Evolutionary conservation across 2,888 invertebrate species (phyloP).

Genomic region (Dasysyrphus albostriatus): DNA sequence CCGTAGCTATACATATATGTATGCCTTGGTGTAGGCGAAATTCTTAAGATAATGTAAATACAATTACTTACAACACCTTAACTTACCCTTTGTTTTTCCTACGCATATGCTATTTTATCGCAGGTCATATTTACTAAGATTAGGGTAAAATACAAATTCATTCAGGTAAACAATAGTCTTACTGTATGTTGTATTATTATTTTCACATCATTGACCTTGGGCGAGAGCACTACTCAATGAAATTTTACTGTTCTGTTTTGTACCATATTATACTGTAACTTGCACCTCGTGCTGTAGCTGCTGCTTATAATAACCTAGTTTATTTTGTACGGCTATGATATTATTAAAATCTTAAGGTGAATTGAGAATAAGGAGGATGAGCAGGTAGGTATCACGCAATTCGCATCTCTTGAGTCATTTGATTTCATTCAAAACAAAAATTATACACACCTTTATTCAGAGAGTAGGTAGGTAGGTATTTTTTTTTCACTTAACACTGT

Average conservation of each 20-base stretch:
- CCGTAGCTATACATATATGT: no score
- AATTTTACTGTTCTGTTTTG: constrained; percentile 9
- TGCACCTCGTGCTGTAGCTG: constrained; percentile 19
- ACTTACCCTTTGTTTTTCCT: background rate
- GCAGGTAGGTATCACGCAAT: background rate
- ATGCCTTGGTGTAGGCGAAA: no score
- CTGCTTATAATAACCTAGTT: constrained; percentile 18
- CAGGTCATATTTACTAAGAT: background rate
- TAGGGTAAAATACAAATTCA: background rate
- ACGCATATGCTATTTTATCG: background rate
- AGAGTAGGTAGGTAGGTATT: background rate
- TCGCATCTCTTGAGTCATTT: constrained; percentile 3
- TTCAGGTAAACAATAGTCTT: background rate
- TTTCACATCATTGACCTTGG: constrained; percentile 29
- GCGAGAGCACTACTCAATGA: constrained; percentile 21
- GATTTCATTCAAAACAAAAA: constrained; percentile 29
- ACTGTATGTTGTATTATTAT: background rate
- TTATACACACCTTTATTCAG: constrained; percentile 22
- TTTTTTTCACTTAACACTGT: background rate
- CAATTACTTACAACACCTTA: no score
- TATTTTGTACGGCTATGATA: background rate
- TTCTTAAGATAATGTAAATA: no score
- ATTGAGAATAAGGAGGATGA: background rate
- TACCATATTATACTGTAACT: background rate
- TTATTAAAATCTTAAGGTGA: background rate